These are phyloP conservation scores for Ptyas mucosa DNA, from an alignment of 2,113 vertebrate species.

Conservation along the genomic window DNA sequence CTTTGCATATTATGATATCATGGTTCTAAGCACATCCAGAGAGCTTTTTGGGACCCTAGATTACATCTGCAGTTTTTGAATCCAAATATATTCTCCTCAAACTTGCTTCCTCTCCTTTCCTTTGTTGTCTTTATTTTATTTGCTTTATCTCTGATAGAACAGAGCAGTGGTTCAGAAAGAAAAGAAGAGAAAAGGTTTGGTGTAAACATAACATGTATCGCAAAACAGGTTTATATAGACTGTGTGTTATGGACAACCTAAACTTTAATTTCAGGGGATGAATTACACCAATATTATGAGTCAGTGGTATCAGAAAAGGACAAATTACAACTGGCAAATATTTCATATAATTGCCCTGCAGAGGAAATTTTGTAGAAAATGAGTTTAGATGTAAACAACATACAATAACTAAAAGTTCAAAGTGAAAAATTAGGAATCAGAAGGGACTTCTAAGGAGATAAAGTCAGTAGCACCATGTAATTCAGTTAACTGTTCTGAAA, in stretches of 20 bases:
- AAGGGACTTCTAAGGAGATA: neutral
- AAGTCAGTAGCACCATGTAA: neutral
- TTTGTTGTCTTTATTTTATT: neutral
- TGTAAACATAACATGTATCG: neutral
- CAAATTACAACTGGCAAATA: neutral
- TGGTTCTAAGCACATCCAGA: neutral
- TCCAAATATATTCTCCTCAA: neutral
- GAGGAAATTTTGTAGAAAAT: neutral
- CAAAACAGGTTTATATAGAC: neutral
- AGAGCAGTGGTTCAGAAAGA: neutral
- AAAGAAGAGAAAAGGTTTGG: neutral
- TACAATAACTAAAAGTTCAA: neutral
- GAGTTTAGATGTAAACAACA: neutral
- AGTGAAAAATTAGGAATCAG: neutral
- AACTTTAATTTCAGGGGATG: neutral
- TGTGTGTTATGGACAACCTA: neutral
- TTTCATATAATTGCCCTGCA: neutral
- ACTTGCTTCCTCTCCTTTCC: neutral
- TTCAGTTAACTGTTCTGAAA: neutral
- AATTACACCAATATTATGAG: neutral
- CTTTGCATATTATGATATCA: neutral
- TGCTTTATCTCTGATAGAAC: neutral
- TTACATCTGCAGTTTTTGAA: neutral
- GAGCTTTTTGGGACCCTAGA: neutral
- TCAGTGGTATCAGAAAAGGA: neutral